Base-by-base conservation (phyloP, 2,113 vertebrate species). In the Octodon degus region DNA sequence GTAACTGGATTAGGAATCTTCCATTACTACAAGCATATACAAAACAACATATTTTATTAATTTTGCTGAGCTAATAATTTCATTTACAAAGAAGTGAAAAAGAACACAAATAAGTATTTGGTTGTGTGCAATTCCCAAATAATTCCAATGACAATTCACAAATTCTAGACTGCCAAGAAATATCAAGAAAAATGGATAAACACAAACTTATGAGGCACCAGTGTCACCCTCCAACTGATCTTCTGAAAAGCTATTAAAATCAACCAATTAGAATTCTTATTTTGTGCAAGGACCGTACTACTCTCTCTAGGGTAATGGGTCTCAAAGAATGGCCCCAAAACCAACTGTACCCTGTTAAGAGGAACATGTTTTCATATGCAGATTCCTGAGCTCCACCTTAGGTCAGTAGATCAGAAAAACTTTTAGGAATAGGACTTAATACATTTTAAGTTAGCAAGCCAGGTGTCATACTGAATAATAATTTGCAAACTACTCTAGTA, bases 1-100 rank as follows among this genome's bases (percentile, higher is more conserved):
- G 17, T 92, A 97, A 93, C 43, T 92, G 4, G 67, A 90, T 97
- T 97, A 97, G 86, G 40, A 92, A 81, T 37, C 24, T 76, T 82
- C 32, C 17, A 87, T 55, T 92, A 84, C 65, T 88, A 90, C 16
- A 93, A 80, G 89, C 9, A 65, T 7, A 95, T 50, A 74, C 37
- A 85, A 94, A 81, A 24, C 80, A 95, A 89, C 2, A 32, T 62
- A 50, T 10, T 53, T 58, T 93, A 30, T 60, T 79, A 43, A 43
- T 86, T 90, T 37, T 96, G 27, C 86, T 91, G 40, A 94, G 53
- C 84, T 60, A 90, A 17, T 62, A 90, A 63, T 76, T 70, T 14
- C 24, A 96, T 17, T 80, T 76, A 65, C 0, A 94, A 53, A 40
- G 30, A 86, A 93, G 24, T n/a, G 22, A 89, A 91, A 97, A 89